Percentiles rank a stretch among this genome's conserved stretches.
Evolutionary conservation across 2,888 invertebrate species (phyloP).

Genomic region (Volucella bombylans): DNA sequence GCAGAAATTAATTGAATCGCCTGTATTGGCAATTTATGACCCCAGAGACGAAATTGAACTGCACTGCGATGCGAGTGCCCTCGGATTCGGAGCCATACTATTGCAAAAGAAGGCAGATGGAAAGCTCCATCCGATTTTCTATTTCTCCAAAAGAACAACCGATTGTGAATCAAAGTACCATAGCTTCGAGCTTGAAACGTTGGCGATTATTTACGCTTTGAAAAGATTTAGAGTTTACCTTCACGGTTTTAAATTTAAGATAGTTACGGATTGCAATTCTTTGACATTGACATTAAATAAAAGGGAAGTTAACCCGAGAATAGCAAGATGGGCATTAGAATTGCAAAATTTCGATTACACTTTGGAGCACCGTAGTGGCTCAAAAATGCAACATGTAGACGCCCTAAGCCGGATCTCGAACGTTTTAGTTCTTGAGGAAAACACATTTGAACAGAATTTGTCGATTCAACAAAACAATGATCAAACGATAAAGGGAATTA

Average conservation of each 20-base stretch:
- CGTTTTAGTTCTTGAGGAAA: slow-evolving; percentile 41
- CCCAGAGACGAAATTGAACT: slow-evolving; percentile 2
- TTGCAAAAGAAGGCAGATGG: neutral
- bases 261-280: slow-evolving; percentile 14
- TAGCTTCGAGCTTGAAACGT: slow-evolving; percentile 13
- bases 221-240: slow-evolving; percentile 13
- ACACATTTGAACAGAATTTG: neutral
- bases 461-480: slow-evolving; percentile 28
- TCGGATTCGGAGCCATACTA: slow-evolving; percentile 15
- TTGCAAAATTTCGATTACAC: slow-evolving; percentile 5
- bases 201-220: slow-evolving; percentile 13
- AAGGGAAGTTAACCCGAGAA: no score
- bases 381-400: slow-evolving; percentile 40
- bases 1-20: slow-evolving; percentile 22
- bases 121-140: no score
- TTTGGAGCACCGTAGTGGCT: slow-evolving; percentile 4
- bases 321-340: no score
- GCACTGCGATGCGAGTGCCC: slow-evolving; percentile 21
- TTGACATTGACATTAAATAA: no score
- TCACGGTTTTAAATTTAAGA: neutral
- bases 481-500: slow-evolving; percentile 10
- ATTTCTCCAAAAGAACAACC: no score
- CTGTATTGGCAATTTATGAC: slow-evolving; percentile 14
- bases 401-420: slow-evolving; percentile 23
- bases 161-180: neutral